Evolutionary conservation across 2,888 invertebrate genomes (phyloP), one percentile per base, ranked within the genome.

Genomic region (Erebia ligea): DNA sequence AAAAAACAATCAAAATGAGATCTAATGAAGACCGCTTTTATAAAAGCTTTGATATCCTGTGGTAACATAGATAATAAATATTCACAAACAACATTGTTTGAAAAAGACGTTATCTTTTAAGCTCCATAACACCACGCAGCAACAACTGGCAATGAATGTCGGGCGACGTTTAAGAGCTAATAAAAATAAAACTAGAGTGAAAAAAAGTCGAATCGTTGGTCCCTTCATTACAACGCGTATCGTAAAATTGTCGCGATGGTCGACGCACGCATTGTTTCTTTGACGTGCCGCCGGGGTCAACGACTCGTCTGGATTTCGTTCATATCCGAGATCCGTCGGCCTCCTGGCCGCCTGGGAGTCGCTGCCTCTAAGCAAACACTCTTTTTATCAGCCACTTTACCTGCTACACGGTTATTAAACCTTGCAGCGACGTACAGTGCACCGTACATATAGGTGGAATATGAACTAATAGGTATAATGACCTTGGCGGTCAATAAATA

Each of bases 281-380:
- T 91, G 92, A 90, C 86, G 86, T 84, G 86, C 90, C 89, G 76
- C 76, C 78, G 84, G 88, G 91, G 91, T 92, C 90, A 87, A 86
- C 85, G 91, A 89, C 91, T 88, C 90, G 87, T 86, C 87, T 85
- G 91, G 89, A 91, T 92, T 92, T 90, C 90, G 90, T 90, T 86
- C 89, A 86, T 85, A 86, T 86, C 85, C 81, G 86, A 88, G 77
- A 77, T 77, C 70, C 75, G 72, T 71, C 71, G 70, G 75, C 69
- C 75, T 71, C 62, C 61, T 70, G 65, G 69, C 56, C 64, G 48
- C 13, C 34, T 15, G 40, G 19, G 17, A 17, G 66, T 70, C 70
- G 70, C 61, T 75, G 74, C 73, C 70, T 63, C 73, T 63, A 45
- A 58, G 68, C 25, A 58, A 62, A 65, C 69, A 52, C 67, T 71